Conservation (phyloP, 2,113 vertebrate species). For the Notiomystis cincta region DNA sequence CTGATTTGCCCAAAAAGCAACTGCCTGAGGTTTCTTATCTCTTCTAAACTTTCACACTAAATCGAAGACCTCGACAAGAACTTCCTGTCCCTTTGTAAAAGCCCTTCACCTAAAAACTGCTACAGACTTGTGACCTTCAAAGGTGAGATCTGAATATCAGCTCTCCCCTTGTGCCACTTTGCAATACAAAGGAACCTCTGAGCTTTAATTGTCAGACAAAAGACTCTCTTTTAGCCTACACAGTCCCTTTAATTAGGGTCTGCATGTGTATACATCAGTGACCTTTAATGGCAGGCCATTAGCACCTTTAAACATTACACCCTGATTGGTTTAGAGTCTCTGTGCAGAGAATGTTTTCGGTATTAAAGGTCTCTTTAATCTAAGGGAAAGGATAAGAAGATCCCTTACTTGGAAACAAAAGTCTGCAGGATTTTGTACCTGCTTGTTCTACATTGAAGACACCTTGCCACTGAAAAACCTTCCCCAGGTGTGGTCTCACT, state of each 20-base stretch:
- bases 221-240: conserved; percentile 16
- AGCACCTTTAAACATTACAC: conserved; percentile 46
- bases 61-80: not conserved
- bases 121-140: conserved; percentile 36
- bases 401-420: conserved; percentile 8
- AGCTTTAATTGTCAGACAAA: conserved; percentile 56
- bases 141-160: conserved; percentile 35
- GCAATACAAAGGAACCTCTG: conserved; percentile 57
- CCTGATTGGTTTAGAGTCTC: not conserved
- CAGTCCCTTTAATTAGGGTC: conserved; percentile 41
- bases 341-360: not conserved
- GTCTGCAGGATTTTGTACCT: not conserved
- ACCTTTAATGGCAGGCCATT: conserved; percentile 57
- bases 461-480: not conserved
- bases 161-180: conserved; percentile 14
- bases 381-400: conserved; percentile 7
- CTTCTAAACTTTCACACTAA: conserved; percentile 46
- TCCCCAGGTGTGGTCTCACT: not conserved
- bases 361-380: conserved; percentile 48
- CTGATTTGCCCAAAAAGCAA: not conserved
- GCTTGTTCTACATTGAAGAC: not conserved
- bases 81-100: conserved; percentile 47
- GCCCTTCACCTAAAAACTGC: conserved; percentile 11
- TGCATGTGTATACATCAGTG: conserved; percentile 39
- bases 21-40: conserved; percentile 38